Evolutionary conservation across 1,140 invertebrate genomes (phyloP).

Genomic region (Chymomyza costata): DNA sequence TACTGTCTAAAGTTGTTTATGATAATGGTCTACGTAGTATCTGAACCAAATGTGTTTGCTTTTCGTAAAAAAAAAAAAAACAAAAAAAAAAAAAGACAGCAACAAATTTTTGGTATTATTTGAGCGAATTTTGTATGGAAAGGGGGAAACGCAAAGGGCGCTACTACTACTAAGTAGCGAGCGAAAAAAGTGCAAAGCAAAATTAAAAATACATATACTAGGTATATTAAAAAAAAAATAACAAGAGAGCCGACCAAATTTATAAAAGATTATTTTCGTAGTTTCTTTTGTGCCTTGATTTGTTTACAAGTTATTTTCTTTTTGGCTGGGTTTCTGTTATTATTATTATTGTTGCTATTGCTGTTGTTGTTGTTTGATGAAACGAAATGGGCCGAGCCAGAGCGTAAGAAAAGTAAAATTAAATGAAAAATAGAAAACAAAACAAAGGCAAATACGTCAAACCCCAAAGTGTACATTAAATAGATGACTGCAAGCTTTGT

Average conservation of each 20-base stretch:
- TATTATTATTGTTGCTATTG: conserved; percentile 2
- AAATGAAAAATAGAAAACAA: conserved; percentile 52
- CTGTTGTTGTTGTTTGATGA: conserved; percentile 12
- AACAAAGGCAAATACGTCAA: conserved; percentile 55
- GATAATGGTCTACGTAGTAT: conserved; percentile 49
- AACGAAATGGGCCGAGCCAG: conserved; percentile 36
- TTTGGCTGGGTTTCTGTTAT: conserved; percentile 50
- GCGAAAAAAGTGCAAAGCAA: conserved; percentile 3
- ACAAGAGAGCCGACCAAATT: conserved; percentile 43
- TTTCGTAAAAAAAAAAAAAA: conserved; percentile 21
- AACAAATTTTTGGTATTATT: conserved; percentile 52
- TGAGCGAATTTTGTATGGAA: conserved; percentile 43
- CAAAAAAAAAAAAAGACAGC: conserved; percentile 8
- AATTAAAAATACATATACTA: conserved; percentile 7
- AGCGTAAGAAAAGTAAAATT: conserved; percentile 30
- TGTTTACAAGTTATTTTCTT: conserved; percentile 71
- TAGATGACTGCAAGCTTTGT: too few relatives aligned
- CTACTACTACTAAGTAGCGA: conserved; percentile 26
- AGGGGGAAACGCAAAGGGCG: conserved; percentile 45
- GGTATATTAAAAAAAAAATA: conserved; percentile 3
- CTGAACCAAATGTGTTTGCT: conserved; percentile 49
- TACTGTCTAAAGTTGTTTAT: conserved; percentile 68
- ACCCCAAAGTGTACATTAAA: too few relatives aligned
- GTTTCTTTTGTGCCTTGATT: conserved; percentile 70
- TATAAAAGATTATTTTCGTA: conserved; percentile 72